phyloP scores from a whole-genome alignment of 2,113 vertebrate species.

The Bagarius yarrelli region DNA sequence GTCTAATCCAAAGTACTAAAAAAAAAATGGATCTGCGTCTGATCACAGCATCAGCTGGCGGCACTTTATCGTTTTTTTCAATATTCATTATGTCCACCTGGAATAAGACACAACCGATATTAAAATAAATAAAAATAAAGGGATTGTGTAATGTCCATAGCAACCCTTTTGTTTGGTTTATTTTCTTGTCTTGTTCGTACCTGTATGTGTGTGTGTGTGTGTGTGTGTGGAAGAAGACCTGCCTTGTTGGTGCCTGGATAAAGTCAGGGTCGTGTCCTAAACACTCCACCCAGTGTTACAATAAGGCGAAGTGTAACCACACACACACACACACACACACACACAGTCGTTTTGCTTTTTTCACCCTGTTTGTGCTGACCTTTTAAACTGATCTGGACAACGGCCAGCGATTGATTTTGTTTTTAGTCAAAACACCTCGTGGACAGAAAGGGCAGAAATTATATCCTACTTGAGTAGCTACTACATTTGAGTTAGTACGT shows the following conservation, averaged over 20 bases:
- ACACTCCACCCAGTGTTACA: conserved; percentile 61
- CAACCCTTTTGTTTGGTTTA: not conserved
- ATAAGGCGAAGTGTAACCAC: conserved; percentile 41
- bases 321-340: not conserved
- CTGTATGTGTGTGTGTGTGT: not conserved
- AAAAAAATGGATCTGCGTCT: not conserved
- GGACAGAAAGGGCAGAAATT: conserved; percentile 40
- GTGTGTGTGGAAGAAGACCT: conserved; percentile 41
- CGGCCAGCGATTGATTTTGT: conserved; percentile 56
- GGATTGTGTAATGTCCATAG: not conserved
- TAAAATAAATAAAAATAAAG: not conserved
- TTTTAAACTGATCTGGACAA: conserved; percentile 58
- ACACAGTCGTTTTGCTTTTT: conserved; percentile 23
- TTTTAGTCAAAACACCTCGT: conserved; percentile 48
- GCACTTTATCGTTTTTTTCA: not conserved
- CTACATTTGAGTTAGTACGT: no score
- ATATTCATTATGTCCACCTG: not conserved
- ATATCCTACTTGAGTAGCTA: not conserved
- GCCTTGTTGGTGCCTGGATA: conserved; percentile 40
- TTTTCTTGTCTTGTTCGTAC: not conserved
- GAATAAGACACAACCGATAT: not conserved
- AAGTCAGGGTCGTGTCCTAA: conserved; percentile 33
- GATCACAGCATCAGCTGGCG: not conserved
- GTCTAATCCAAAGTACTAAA: conserved; percentile 23
- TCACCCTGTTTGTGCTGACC: conserved; percentile 10